A percentile compares a stretch with the other conserved stretches of the same genome.
phyloP scores from a whole-genome alignment of 2,888 invertebrate genomes.

The Gymnocheta viridis region DNA sequence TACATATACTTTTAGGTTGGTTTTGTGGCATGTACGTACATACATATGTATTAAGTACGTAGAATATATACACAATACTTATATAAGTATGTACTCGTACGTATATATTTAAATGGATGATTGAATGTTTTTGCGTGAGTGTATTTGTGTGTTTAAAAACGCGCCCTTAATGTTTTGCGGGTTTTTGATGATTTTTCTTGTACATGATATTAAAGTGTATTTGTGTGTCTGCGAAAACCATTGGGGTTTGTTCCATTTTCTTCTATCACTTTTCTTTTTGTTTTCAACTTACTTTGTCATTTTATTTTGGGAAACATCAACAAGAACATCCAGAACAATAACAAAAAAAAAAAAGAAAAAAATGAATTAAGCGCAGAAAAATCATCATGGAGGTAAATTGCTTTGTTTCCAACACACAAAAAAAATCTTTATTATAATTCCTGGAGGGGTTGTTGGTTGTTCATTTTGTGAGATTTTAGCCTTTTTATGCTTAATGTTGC shows the following conservation, averaged over 20 bases:
- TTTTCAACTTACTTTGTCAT: slow-evolving; percentile 53
- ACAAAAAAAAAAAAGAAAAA: slow-evolving; percentile 10
- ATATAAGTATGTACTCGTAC: not conserved
- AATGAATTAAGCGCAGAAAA: slow-evolving; percentile 27
- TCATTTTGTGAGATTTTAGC: slow-evolving; percentile 49
- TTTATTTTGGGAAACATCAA: slow-evolving; percentile 43
- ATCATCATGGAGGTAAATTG: slow-evolving; percentile 62
- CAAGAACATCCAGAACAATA: slow-evolving; percentile 2
- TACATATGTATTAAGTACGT: too few relatives aligned
- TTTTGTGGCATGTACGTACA: slow-evolving; percentile 18
- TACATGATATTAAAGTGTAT: slow-evolving; percentile 41
- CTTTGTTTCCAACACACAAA: slow-evolving; percentile 42
- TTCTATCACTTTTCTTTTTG: slow-evolving; percentile 41
- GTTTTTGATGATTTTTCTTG: slow-evolving; percentile 67
- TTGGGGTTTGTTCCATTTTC: slow-evolving; percentile 66
- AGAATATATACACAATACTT: not conserved
- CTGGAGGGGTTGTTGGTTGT: slow-evolving; percentile 56
- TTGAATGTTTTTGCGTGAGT: slow-evolving; percentile 45
- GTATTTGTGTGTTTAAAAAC: slow-evolving; percentile 54
- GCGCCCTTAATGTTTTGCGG: slow-evolving; percentile 71
- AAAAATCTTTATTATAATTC: slow-evolving; percentile 1
- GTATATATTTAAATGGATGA: slow-evolving; percentile 42
- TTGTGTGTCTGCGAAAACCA: slow-evolving; percentile 50
- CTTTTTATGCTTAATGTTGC: slow-evolving; percentile 19
- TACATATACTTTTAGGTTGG: slow-evolving; percentile 4